Base-by-base conservation (phyloP, 2,888 invertebrate species). In the Rhagium mordax region DNA sequence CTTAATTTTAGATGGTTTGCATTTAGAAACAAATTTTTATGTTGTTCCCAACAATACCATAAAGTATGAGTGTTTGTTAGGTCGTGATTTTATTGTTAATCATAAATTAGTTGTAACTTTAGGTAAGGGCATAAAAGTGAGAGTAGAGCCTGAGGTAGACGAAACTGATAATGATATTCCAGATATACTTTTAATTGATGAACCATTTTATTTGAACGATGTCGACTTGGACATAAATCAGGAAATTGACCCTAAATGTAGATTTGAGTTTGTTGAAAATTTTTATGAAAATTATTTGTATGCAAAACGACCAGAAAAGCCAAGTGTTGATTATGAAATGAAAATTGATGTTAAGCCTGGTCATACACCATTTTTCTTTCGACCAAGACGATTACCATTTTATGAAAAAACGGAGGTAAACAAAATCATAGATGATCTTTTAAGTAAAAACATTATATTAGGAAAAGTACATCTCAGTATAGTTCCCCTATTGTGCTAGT, bases 371-470 rank as follows among this genome's bases (percentile, higher is more conserved):
- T 69, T 71, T 71, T 68, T 62, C 47, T 72, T 64, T 65, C 18
- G 66, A 59, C 71, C 73, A 5, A 18, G 74, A 29, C 47, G 57
- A 21, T 18, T 76, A 15, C 72, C 76, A 29, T 76, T 48, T 67
- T 41, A 27, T 53, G 74, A 77, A 71, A 70, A 71, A 70, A 24
- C 15, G 16, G 68, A 77, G 61, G 66, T 75, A 16, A 47, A 64
- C 33, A 51, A 72, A 59, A 71, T 77, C 57, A 20, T 77, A 21
- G 71, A 72, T 65, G 71, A 70, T 21, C 60, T 72, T 27, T 57
- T 76, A 57, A n/a, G n/a, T 15, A 48, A 18, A 49, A 62, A 41
- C 33, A 51, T n/a, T 60, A 67, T 57, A 74, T 74, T 59, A 62
- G 62, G 27, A 48, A 64, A 49, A 74, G 74, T 24, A n/a, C 10